phyloP scores from a whole-genome alignment of 92 coral and sea anemone genomes.

The Palythoa grandiflora region DNA sequence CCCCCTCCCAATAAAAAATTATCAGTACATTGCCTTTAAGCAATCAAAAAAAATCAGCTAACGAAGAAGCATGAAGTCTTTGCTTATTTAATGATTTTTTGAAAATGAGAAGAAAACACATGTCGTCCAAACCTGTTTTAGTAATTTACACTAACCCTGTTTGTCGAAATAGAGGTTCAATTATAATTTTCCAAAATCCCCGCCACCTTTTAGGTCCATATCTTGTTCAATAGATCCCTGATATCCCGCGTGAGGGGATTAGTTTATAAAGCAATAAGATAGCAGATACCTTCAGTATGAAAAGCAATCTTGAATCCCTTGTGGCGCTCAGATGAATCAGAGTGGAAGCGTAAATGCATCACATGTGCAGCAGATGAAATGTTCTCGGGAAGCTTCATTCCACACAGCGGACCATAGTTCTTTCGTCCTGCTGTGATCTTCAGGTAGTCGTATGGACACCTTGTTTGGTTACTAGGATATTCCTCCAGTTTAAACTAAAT shows the following conservation, averaged over 20 bases:
- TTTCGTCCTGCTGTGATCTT: conserved; percentile 74
- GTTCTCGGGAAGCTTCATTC: conserved; percentile 76
- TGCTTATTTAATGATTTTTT: no score
- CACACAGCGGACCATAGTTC: conserved; percentile 81
- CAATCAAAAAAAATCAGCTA: no score
- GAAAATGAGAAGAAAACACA: no score
- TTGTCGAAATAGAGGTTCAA: no score
- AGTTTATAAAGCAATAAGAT: background rate
- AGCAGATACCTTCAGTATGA: conserved; percentile 85
- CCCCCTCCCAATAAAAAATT: no score
- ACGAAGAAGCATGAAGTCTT: no score
- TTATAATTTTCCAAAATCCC: background rate
- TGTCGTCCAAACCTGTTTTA: no score
- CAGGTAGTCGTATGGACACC: conserved; percentile 94
- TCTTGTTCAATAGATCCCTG: background rate
- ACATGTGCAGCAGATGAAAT: conserved; percentile 83
- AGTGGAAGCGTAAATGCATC: conserved; percentile 85
- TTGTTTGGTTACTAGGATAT: conserved; percentile 87
- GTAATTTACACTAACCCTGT: no score
- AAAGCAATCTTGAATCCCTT: conserved; percentile 86
- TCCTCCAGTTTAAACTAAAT: conserved; percentile 87
- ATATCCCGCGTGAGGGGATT: background rate
- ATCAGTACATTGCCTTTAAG: no score
- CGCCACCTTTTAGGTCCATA: no score
- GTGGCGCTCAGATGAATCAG: conserved; percentile 77